Evolutionary conservation across 2,888 invertebrate genomes (phyloP), one percentile per base, ranked within the genome.

Genomic region (Apomyelois bistriatella): DNA sequence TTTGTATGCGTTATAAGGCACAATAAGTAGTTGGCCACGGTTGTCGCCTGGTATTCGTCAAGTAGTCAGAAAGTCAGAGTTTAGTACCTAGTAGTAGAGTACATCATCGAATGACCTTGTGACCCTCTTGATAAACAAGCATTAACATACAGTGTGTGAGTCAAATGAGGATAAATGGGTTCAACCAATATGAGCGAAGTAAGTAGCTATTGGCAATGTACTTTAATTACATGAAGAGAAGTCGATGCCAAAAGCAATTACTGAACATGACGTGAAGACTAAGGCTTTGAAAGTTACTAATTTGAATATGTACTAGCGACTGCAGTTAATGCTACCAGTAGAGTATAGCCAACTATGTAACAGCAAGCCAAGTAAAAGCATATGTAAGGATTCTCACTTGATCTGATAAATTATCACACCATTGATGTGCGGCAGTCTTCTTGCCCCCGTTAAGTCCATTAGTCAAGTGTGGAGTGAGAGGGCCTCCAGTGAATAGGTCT

Each of bases 401-500:
- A 71, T 93, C 92, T 37, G 91, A 90, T 59, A 93, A 80, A 67
- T 92, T 92, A 70, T 92, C 92, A 64, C 91, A 91, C 92, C 92
- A 92, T 65, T 86, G 87, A 71, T 92, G 91, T 48, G 92, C 91
- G 40, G 83, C 78, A 37, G 89, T 90, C 74, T 92, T 92, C 80
- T 91, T 91, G 55, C 90, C 89, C 36, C 92, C 92, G 60, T 92
- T 92, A 49, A 83, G 69, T 30, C 91, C 91, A 60, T 82, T 89
- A 47, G 76, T 70, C 57, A 91, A 66, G 60, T 91, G 91, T 17
- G 89, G 91, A 41, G 87, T 85, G 60, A 91, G 68, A 15, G 91
- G 91, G 10, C 73, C 67, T 16, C 91, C 91, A 32, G 88, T 85
- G 66, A 91, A 91, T 40, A 91, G 74, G 68, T 91, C 90, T 65